A percentile compares a stretch with the other conserved stretches of the same genome.
Conservation (phyloP, 2,113 vertebrate species). For the Pipa parva region DNA sequence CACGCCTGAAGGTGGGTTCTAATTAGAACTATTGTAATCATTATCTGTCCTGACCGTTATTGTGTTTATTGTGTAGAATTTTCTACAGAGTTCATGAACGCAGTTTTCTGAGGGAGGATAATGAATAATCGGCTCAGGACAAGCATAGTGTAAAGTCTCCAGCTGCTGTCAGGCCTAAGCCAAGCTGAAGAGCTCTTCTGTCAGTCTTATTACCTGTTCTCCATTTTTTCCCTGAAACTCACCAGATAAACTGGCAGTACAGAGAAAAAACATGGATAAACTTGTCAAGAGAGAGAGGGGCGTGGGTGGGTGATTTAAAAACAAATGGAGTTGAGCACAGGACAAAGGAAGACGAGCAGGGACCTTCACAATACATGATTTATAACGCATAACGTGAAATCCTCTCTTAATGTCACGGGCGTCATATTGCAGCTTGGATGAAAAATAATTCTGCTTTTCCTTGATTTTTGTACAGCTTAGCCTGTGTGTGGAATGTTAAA, state of each 20-base stretch:
- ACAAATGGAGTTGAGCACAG: conserved; percentile 14
- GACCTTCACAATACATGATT: conserved; percentile 9
- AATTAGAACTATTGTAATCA: too few relatives aligned
- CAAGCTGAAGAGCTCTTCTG: background rate
- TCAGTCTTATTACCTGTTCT: conserved; percentile 25
- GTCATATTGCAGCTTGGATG: conserved; percentile 22
- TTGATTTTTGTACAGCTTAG: conserved; percentile 20
- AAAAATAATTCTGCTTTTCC: conserved; percentile 14
- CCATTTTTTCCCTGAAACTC: conserved; percentile 15
- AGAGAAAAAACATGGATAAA: background rate
- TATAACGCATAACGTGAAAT: conserved; percentile 18
- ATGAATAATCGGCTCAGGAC: background rate
- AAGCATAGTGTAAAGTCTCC: background rate
- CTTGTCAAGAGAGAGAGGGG: background rate
- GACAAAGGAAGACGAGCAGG: background rate
- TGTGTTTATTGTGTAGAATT: background rate
- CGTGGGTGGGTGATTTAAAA: background rate
- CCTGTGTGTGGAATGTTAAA: conserved; percentile 23
- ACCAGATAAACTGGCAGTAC: background rate
- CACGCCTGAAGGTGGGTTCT: too few relatives aligned
- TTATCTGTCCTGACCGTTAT: too few relatives aligned
- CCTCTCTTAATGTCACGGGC: conserved; percentile 15
- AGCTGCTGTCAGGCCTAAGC: background rate
- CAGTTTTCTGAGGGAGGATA: background rate
- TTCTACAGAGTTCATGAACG: background rate